Percentiles rank a stretch among this genome's conserved stretches.
phyloP scores from a whole-genome alignment of 2,797 vertebrate species.

The Notamacropus eugenii region DNA sequence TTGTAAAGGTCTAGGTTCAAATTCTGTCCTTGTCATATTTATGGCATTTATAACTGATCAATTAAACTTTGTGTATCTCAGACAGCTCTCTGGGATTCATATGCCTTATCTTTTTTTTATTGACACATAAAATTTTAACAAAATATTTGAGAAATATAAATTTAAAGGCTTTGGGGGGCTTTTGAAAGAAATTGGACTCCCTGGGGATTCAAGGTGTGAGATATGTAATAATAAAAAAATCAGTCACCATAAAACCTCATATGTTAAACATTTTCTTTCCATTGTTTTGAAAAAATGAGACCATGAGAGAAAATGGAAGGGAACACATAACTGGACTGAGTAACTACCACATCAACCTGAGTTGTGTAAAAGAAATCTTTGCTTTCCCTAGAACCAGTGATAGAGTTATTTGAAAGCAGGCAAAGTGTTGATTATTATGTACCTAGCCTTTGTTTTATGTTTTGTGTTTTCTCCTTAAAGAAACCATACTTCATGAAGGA shows the following conservation, averaged over 20 bases:
- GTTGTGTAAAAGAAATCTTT: slow-evolving; percentile 14
- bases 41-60: not conserved
- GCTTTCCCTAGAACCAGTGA: slow-evolving; percentile 31
- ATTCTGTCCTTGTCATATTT: not conserved
- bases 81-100: not conserved
- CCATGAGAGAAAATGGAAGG: not conserved
- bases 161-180: not conserved
- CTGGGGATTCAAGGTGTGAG: not conserved
- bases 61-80: not conserved
- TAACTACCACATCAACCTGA: not conserved
- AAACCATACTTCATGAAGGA: slow-evolving; percentile 25
- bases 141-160: slow-evolving; percentile 16
- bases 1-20: not conserved
- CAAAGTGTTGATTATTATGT: not conserved
- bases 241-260: not conserved
- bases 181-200: not conserved
- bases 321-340: not conserved
- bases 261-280: not conserved
- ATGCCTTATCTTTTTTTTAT: not conserved
- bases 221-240: not conserved
- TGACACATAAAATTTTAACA: not conserved
- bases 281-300: not conserved
- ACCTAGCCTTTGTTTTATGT: not conserved
- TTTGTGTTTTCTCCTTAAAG: not conserved
- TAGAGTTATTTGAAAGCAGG: slow-evolving; percentile 19